Conservation (phyloP, 2,113 vertebrate genomes). For the Gopherus flavomarginatus region DNA sequence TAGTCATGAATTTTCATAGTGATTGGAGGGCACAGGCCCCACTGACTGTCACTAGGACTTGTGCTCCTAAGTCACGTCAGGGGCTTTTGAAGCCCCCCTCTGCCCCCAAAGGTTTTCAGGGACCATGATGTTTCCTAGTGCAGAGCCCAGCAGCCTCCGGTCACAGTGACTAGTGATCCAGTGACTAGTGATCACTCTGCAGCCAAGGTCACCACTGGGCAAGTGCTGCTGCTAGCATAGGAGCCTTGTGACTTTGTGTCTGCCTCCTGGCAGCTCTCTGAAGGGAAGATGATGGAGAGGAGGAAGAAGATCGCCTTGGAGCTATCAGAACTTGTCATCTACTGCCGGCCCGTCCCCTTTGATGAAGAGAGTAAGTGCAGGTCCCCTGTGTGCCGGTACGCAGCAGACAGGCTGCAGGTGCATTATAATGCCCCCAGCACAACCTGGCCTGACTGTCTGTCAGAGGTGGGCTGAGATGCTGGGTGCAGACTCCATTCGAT, state of each 20-base stretch:
- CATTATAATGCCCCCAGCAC: rapidly evolving
- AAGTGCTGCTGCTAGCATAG: background rate
- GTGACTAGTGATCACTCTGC: background rate
- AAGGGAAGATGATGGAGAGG: constrained; percentile 99
- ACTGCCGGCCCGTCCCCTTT: constrained; percentile 97
- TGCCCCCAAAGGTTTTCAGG: background rate
- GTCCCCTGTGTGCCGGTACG: background rate
- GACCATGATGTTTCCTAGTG: background rate
- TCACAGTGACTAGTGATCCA: background rate
- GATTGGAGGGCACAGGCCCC: background rate
- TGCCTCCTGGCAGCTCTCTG: constrained; percentile 85
- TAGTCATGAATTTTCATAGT: background rate
- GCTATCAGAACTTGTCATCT: constrained; percentile 96
- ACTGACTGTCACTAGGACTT: no score
- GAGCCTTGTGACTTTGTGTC: background rate
- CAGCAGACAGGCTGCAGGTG: background rate
- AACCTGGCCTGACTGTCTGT: rapidly evolving
- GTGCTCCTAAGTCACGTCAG: background rate
- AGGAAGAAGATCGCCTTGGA: constrained; percentile 98
- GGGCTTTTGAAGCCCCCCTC: no score
- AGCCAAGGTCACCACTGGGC: rapidly evolving
- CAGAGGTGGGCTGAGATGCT: background rate
- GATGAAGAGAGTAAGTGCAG: constrained; percentile 95
- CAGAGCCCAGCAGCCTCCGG: background rate
- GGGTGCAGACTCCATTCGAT: background rate